phyloP scores from a whole-genome alignment of 2,888 invertebrate species.

The Esperia sulphurella region DNA sequence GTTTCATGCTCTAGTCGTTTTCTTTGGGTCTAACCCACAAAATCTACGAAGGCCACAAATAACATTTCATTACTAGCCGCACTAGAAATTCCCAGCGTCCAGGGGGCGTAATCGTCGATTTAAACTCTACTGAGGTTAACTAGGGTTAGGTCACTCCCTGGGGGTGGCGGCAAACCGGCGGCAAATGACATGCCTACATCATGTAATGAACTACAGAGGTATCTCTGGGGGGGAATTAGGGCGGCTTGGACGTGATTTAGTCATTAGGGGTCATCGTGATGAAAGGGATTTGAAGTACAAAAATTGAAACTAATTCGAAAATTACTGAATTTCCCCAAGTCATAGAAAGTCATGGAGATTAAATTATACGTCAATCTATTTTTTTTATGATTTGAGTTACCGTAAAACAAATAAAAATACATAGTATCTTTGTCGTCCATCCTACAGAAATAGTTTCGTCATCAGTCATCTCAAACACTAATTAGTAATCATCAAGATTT shows the following conservation, averaged over 20 bases:
- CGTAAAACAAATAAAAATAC: too few species aligned
- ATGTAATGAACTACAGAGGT: slow-evolving; percentile 16
- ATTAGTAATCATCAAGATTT: too few species aligned
- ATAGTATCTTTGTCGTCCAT: too few species aligned
- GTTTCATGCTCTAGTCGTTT: too few species aligned
- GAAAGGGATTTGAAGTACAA: background rate
- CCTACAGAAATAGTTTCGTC: too few species aligned
- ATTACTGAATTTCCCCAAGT: too few species aligned
- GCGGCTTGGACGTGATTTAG: slow-evolving; percentile 4
- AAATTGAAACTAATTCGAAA: too few species aligned
- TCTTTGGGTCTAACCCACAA: too few species aligned
- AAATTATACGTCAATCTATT: too few species aligned
- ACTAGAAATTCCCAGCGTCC: slow-evolving; percentile 45
- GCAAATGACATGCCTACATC: slow-evolving; percentile 22
- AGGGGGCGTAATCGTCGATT: slow-evolving; percentile 52
- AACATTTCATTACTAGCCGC: slow-evolving; percentile 20
- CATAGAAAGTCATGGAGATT: too few species aligned
- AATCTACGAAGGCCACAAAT: background rate
- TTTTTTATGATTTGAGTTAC: too few species aligned
- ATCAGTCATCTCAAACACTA: too few species aligned
- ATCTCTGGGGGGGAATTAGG: background rate
- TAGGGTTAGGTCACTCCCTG: slow-evolving; percentile 31
- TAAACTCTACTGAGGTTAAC: slow-evolving; percentile 54
- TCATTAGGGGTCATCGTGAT: background rate
- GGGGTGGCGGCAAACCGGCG: slow-evolving; percentile 9